Evolutionary conservation across 2,113 vertebrate genomes (phyloP).

Genomic region (Spilogale gracilis): DNA sequence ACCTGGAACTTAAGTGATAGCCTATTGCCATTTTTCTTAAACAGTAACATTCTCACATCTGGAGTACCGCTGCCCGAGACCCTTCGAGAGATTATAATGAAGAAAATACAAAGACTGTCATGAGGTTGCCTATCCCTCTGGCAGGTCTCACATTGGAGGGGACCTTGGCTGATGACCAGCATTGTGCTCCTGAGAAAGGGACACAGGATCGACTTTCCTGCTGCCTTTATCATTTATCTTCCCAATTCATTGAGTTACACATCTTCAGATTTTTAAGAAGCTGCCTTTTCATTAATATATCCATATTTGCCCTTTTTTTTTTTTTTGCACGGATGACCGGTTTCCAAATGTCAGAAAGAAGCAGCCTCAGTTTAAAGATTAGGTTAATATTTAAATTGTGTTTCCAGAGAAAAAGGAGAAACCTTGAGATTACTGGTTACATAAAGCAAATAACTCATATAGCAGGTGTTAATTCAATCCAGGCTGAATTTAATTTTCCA

Average conservation of each 20-base stretch:
- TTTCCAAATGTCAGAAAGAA: slow-evolving; percentile 81
- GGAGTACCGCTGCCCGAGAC: slow-evolving; percentile 4
- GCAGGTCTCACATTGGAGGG: neutral
- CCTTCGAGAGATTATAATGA: slow-evolving; percentile 28
- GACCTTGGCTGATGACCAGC: slow-evolving; percentile 19
- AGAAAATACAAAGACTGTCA: slow-evolving; percentile 37
- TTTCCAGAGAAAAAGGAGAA: slow-evolving; percentile 82
- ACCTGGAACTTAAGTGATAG: neutral
- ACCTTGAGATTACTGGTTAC: slow-evolving; percentile 77
- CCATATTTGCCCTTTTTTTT: slow-evolving; percentile 78
- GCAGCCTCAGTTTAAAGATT: slow-evolving; percentile 77
- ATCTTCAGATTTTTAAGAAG: slow-evolving; percentile 70
- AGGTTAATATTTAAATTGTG: slow-evolving; percentile 81
- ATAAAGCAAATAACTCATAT: slow-evolving; percentile 81
- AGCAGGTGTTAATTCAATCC: slow-evolving; percentile 84
- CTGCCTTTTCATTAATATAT: slow-evolving; percentile 72
- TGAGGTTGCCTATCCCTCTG: neutral
- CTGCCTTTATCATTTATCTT: slow-evolving; percentile 24
- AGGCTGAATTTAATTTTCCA: slow-evolving; percentile 80
- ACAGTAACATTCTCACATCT: slow-evolving; percentile 36
- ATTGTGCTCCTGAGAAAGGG: slow-evolving; percentile 47
- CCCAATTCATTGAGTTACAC: slow-evolving; percentile 76
- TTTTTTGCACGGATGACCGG: slow-evolving; percentile 43
- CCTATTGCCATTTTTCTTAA: neutral
- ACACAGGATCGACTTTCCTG: neutral